Evolutionary conservation across 2,888 invertebrate genomes (phyloP).

Genomic region (Coecobrya sp.): DNA sequence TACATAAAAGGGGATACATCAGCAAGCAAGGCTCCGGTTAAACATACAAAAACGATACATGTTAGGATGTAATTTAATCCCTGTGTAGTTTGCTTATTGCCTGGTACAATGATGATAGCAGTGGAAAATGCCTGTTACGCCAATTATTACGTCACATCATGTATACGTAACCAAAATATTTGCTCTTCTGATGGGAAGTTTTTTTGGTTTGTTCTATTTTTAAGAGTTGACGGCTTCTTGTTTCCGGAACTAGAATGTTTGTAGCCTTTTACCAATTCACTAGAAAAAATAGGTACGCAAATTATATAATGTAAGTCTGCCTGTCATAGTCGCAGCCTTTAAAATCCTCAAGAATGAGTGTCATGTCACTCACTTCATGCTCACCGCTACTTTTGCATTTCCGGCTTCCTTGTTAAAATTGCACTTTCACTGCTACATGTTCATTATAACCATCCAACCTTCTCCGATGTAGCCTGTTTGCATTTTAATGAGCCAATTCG

Average conservation of each 20-base stretch:
- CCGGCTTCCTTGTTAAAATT: not conserved
- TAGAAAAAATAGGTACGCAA: not conserved
- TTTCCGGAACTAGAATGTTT: not conserved
- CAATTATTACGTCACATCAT: slow-evolving; percentile 21
- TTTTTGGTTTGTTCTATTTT: not conserved
- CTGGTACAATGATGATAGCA: not conserved
- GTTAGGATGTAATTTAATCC: not conserved
- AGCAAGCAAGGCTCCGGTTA: too few relatives aligned
- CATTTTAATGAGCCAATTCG: slow-evolving; percentile 33
- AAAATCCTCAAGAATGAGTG: not conserved
- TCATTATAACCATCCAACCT: not conserved
- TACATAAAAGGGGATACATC: too few relatives aligned
- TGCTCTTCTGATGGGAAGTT: not conserved
- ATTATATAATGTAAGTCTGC: not conserved
- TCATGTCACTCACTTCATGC: not conserved
- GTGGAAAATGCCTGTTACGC: not conserved
- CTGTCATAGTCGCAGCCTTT: not conserved
- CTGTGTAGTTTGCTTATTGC: not conserved
- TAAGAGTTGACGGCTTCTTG: not conserved
- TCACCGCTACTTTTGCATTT: not conserved
- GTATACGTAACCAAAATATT: not conserved
- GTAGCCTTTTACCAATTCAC: not conserved
- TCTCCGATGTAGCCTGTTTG: not conserved
- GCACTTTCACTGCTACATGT: not conserved
- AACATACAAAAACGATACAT: not conserved